These are phyloP conservation scores for Schizopygopsis malacanthus DNA, from an alignment of 2,797 vertebrate genomes.

Conservation along the genomic window DNA sequence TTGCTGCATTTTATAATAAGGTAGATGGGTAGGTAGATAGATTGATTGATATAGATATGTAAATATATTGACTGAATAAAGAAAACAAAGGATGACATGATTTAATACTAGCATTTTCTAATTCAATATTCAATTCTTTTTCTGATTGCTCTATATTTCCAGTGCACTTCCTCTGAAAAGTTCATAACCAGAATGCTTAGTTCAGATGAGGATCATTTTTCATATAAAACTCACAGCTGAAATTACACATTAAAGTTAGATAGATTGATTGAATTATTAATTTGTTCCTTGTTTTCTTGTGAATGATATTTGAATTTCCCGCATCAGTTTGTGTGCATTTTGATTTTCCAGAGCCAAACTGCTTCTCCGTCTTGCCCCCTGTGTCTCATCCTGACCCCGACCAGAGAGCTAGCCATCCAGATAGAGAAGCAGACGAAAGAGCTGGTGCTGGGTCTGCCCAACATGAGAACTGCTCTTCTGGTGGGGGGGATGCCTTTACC, in stretches of 20 bases:
- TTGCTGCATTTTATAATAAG: too few species aligned
- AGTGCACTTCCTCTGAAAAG: slow-evolving; percentile 23
- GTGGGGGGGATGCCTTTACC: slow-evolving; percentile 95
- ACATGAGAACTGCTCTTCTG: slow-evolving; percentile 92
- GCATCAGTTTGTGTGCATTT: not conserved
- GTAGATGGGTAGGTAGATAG: not conserved
- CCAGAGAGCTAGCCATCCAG: slow-evolving; percentile 94
- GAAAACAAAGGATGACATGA: too few species aligned
- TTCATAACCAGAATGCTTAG: slow-evolving; percentile 3
- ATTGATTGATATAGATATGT: too few species aligned
- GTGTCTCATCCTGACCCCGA: slow-evolving; percentile 91
- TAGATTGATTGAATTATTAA: not conserved
- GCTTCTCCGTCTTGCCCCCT: slow-evolving; percentile 66
- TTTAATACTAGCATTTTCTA: too few species aligned
- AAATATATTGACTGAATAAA: too few species aligned
- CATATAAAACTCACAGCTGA: not conserved
- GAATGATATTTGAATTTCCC: not conserved
- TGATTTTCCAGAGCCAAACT: slow-evolving; percentile 63
- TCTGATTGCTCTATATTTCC: slow-evolving; percentile 9
- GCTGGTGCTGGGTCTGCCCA: slow-evolving; percentile 86
- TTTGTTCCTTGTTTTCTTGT: not conserved
- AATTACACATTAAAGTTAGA: not conserved
- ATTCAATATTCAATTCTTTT: not conserved
- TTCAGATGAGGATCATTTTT: not conserved
- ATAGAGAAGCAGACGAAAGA: slow-evolving; percentile 93